Percentiles rank a stretch among this genome's conserved stretches.
Evolutionary conservation across 1,140 invertebrate species (phyloP).

Genomic region (Acromyrmex heyeri): DNA sequence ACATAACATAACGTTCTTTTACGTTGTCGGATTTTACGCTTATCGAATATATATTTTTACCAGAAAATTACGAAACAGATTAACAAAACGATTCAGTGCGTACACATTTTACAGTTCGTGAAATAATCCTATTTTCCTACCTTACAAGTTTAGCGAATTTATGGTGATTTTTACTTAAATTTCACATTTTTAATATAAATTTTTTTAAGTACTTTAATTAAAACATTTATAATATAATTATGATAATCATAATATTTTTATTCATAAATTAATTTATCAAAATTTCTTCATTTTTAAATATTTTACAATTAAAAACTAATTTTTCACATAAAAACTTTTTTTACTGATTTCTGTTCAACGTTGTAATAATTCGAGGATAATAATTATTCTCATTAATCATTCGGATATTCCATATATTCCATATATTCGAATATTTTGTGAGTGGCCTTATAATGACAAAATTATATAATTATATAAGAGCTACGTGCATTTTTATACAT

Average conservation of each 20-base stretch:
- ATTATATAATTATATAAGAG: neutral
- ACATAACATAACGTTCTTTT: constrained; percentile 3
- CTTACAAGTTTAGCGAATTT: neutral
- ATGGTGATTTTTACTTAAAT: neutral
- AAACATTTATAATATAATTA: constrained; percentile 1
- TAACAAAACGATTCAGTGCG: constrained; percentile 9
- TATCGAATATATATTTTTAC: neutral
- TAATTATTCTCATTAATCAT: neutral
- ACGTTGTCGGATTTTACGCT: constrained; percentile 3
- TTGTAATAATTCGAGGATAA: neutral
- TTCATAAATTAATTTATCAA: neutral
- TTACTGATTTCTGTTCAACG: neutral
- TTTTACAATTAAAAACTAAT: neutral
- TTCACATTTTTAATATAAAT: neutral
- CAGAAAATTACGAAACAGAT: neutral
- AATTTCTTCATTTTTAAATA: neutral
- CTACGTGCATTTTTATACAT: neutral
- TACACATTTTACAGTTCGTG: neutral
- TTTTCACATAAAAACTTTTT: neutral
- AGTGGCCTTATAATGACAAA: neutral
- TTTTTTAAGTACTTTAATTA: neutral
- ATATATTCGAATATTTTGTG: neutral
- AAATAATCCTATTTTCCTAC: constrained; percentile 6
- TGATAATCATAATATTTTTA: neutral
- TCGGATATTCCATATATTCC: too few relatives aligned